Conservation (phyloP, 2,113 vertebrate genomes). For the Mormyrus lacerda region DNA sequence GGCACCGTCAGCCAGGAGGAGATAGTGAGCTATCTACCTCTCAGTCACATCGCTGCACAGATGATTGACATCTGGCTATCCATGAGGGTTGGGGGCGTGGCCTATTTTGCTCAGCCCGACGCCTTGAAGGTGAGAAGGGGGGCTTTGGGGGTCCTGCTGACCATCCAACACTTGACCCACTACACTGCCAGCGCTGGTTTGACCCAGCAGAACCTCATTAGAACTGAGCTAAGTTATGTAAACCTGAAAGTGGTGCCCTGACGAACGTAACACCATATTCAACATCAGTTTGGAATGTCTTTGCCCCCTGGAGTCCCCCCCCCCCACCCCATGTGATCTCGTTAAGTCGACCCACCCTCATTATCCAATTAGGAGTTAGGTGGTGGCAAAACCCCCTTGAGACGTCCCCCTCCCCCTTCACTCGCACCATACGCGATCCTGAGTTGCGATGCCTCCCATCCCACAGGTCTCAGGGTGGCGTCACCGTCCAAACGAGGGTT, state of each 20-base stretch:
- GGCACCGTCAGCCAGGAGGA: slow-evolving; percentile 58
- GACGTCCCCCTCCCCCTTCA: not conserved
- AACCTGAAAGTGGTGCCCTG: not conserved
- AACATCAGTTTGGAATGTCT: not conserved
- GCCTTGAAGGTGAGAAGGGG: slow-evolving; percentile 72
- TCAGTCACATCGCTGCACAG: slow-evolving; percentile 86
- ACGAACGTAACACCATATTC: not conserved
- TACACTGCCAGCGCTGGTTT: not conserved
- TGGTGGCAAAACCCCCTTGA: not conserved
- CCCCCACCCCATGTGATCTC: not conserved
- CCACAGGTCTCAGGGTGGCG: not conserved
- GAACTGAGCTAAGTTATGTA: not conserved
- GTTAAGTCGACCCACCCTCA: not conserved
- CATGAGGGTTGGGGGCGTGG: slow-evolving; percentile 62
- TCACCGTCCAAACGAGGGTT: not conserved
- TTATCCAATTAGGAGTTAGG: not conserved
- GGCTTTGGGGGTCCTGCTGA: not conserved
- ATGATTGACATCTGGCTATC: slow-evolving; percentile 84
- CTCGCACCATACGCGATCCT: not conserved
- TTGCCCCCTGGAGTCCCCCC: not conserved
- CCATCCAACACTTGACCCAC: not conserved
- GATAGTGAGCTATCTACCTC: slow-evolving; percentile 86
- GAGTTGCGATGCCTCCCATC: not conserved
- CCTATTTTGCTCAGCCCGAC: slow-evolving; percentile 80
- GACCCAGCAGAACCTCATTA: not conserved